Base-by-base conservation (phyloP, 2,113 vertebrate genomes). In the Ginglymostoma cirratum region DNA sequence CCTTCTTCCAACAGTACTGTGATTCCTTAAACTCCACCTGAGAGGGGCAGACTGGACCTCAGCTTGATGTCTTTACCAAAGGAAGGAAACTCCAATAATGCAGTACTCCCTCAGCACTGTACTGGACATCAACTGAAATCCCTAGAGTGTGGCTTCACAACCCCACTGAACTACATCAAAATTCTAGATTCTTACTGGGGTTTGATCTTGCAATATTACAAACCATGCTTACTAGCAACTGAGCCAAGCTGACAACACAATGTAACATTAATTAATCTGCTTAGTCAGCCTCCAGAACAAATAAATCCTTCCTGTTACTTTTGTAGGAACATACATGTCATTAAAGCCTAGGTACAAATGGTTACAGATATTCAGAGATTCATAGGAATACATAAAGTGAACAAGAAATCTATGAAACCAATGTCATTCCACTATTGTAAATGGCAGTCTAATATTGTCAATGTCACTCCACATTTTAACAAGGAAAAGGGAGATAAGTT, bases 191-290 rank as follows among this genome's bases (percentile, higher is more conserved):
- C 72, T 34, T 76, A 34, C 2, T 76, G 34, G 72, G 34, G 30
- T 27, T 76, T 76, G 24, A 76, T 34, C 72, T 76, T 12, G 14
- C n/a, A 83, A 83, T 38, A 38, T 45, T 42, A 83, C 80, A 83
- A 83, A 21, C 15, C n/a, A 42, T 38, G 78, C n/a, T 1, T 21
- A 61, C 55, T 38, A 66, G 15, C 30, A 92, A 61, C 30, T 61
- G 55, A 61, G 27, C 87, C 87, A 65, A 67, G 61, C 61, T 38
- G 89, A 65, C 61, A 70, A 94, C 38, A 94, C 92, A 94, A 45
- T 95, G 65, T 48, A 70, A 23, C 93, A 48, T 72, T 70, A 70
- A 70, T 95, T 70, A 95, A 70, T 95, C 67, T 95, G 93, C 67
- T 95, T 23, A 70, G 12, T 27, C 93, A 95, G 10, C 12, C 24